These are phyloP conservation scores for Drosophila robusta DNA, from an alignment of 2,888 invertebrate genomes.

Conservation along the genomic window DNA sequence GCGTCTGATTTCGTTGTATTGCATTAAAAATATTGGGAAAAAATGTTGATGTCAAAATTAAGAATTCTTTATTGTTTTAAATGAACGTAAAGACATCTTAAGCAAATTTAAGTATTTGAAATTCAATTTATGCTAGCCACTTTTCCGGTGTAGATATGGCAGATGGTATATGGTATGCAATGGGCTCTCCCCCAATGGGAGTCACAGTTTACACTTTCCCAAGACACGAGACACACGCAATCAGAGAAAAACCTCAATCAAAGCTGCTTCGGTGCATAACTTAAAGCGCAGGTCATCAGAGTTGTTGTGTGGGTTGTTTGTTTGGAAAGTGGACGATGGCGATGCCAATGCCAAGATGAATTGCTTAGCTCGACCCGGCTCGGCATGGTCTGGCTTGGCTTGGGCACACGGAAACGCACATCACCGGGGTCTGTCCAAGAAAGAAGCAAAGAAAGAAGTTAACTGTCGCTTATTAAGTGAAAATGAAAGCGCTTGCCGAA, in stretches of 20 bases:
- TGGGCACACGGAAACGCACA: constrained; percentile 75
- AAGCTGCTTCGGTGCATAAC: constrained; percentile 70
- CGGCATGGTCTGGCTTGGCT: constrained; percentile 2
- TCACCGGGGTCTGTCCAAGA: constrained; percentile 56
- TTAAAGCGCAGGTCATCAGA: constrained; percentile 75
- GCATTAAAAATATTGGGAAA: too few relatives aligned
- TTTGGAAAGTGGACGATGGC: constrained; percentile 71
- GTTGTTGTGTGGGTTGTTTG: constrained; percentile 66
- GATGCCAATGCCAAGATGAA: constrained; percentile 67
- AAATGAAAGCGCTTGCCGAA: constrained; percentile 80
- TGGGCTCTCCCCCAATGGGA: constrained; percentile 63
- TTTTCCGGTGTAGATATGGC: constrained; percentile 5
- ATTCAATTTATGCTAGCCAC: background rate
- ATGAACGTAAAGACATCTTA: background rate
- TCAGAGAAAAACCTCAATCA: constrained; percentile 76
- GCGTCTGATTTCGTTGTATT: too few relatives aligned
- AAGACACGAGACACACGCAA: constrained; percentile 54
- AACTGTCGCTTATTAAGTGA: constrained; percentile 79
- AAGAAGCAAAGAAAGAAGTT: constrained; percentile 68
- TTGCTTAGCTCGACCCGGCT: constrained; percentile 31
- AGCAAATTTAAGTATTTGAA: too few relatives aligned
- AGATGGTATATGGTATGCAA: constrained; percentile 23
- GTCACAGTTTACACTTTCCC: constrained; percentile 75
- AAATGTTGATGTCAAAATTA: background rate
- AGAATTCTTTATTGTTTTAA: background rate